Evolutionary conservation across 2,888 invertebrate species (phyloP).

Genomic region (Sarcophaga carnaria): DNA sequence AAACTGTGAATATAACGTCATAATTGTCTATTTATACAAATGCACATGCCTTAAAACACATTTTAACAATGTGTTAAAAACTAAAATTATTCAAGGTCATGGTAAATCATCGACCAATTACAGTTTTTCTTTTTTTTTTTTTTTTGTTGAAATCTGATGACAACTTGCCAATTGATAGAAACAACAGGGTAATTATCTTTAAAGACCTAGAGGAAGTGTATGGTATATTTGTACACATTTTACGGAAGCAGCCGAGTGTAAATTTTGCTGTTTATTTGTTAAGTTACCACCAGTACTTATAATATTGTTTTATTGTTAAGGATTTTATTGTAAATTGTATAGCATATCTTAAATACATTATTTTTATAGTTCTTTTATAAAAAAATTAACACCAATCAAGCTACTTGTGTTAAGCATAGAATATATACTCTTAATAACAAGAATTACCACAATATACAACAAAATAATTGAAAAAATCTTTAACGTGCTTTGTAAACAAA

Average conservation of each 20-base stretch:
- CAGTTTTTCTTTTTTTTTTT: not conserved
- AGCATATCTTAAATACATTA: too few relatives aligned
- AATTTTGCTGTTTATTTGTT: constrained; percentile 23
- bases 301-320: not conserved
- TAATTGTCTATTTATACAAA: constrained; percentile 4
- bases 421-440: too few relatives aligned
- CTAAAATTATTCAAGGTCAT: constrained; percentile 53
- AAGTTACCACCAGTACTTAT: not conserved
- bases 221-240: not conserved
- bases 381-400: too few relatives aligned
- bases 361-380: too few relatives aligned
- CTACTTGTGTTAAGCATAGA: too few relatives aligned
- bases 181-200: constrained; percentile 19
- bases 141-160: constrained; percentile 40
- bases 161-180: constrained; percentile 47
- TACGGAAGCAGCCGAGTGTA: constrained; percentile 22
- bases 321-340: not conserved
- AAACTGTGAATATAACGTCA: constrained; percentile 24
- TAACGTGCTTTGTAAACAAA: too few relatives aligned
- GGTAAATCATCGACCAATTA: constrained; percentile 50
- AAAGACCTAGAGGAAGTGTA: not conserved
- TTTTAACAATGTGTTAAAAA: constrained; percentile 35
- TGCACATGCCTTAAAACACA: not conserved
- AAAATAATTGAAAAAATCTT: too few relatives aligned
- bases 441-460: too few relatives aligned